Base-by-base conservation (phyloP, 2,888 invertebrate species). In the Automeris io region DNA sequence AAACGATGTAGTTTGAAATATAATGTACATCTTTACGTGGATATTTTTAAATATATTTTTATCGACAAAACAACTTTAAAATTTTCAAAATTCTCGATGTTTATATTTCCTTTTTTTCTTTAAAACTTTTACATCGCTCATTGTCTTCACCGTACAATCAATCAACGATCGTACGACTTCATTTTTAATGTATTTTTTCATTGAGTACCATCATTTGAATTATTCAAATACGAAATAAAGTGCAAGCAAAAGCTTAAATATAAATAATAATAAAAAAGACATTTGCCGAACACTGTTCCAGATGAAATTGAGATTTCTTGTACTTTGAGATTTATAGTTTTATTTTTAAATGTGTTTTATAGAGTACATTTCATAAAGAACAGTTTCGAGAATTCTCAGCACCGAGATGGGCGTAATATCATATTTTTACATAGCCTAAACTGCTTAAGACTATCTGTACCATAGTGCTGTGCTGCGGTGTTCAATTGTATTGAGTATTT, bases 341-440 rank as follows among this genome's bases (percentile, higher is more conserved):
- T 7, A 22, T 7, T 5, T 19, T 19, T 19, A 5, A 11, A 9
- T 9, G 8, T 11, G 7, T 19, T 19, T 9, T 22, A n/a, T n/a
- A 8, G 1, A 9, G 8, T n/a, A 7, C 4, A 5, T n/a, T 31
- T 16, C 54, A 55, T 56, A 50, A 49, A 54, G 61, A 70, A 65
- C 67, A 67, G 62, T 42, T 61, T 57, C 62, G 67, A 47, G 61
- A 51, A 54, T 58, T 47, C 66, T 63, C 65, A 76, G 72, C 76
- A 74, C 76, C 75, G 62, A 54, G 59, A 53, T 51, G 62, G 69
- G 64, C 70, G 63, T 54, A 67, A 66, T 62, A 62, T 62, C 58
- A 61, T 34, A 35, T 38, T 45, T 46, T 41, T 49, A 55, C 51
- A 57, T 51, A 52, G 48, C 49, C 50, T 43, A 33, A 11, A n/a